Evolutionary conservation across 2,113 vertebrate genomes (phyloP).

Genomic region (Struthio camelus): DNA sequence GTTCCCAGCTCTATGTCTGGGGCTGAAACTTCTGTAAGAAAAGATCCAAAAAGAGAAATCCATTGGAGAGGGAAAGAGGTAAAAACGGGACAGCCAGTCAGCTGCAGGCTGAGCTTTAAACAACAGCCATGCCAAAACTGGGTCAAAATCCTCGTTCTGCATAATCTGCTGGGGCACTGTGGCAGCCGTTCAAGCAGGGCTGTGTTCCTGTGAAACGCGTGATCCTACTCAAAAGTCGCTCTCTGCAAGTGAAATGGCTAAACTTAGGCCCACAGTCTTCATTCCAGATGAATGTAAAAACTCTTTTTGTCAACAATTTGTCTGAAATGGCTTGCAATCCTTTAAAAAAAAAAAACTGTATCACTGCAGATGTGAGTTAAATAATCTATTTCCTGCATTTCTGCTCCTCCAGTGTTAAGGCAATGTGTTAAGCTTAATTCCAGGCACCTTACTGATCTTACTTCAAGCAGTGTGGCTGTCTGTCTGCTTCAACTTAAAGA

Average conservation of each 20-base stretch:
- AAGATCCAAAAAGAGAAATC: background rate
- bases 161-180: background rate
- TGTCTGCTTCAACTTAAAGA: constrained; percentile 49
- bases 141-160: background rate
- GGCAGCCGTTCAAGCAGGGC: background rate
- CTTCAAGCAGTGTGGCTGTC: background rate
- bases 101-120: background rate
- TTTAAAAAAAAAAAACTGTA: too few relatives aligned
- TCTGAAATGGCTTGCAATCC: too few relatives aligned
- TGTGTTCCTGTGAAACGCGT: background rate
- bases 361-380: background rate
- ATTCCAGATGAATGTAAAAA: background rate
- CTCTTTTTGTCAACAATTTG: too few relatives aligned
- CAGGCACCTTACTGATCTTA: background rate
- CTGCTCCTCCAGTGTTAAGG: background rate
- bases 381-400: background rate
- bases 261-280: background rate
- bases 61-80: background rate
- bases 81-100: background rate
- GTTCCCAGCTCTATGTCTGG: background rate
- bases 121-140: background rate
- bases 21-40: background rate
- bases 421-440: background rate
- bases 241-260: background rate
- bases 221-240: background rate